Evolutionary conservation across 2,888 invertebrate species (phyloP), one percentile per base, ranked within the genome.

Genomic region (Acronicta leporina): DNA sequence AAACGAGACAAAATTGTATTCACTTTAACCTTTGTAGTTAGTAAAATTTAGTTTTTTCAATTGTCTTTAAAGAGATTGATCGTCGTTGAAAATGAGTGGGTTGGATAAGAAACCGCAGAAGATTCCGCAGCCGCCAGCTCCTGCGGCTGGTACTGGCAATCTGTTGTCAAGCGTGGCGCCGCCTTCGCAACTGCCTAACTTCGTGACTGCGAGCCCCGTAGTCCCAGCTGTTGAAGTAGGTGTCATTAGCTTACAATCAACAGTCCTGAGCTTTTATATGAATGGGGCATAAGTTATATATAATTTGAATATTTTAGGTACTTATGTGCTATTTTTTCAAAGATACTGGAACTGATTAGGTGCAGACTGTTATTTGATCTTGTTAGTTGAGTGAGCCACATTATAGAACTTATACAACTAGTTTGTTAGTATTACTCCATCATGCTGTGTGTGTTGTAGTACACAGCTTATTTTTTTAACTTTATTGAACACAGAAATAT

Each of bases 121-220:
- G 75, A 91, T 92, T 51, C 94, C 93, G 7, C 85, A 89, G 55
- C 92, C 91, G 14, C 94, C 96, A 40, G 90, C 92, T 11, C 90
- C 95, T 43, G 87, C 90, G 5, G 83, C 86, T 2, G 87, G 89
- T 7, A 83, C 94, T 14, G 96, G 95, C 43, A 96, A 96, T 84
- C 82, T 96, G 62, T 84, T 97, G 53, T 96, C 96, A 0, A 96
- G 95, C 78, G 95, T 97, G n/a, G 95, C 96, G 45, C 97, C 97
- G 6, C 97, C 97, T 0, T 93, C 95, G 27, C 95, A 96, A 74
- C 89, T 97, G 43, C 97, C 96, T 0, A 96, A 95, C 84, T 97
- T 96, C 63, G 91, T 96, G 13, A 95, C 94, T 42, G 77, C 77
- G 60, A 88, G 95, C 43, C 80, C 85, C 13, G 65, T 81, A n/a